Evolutionary conservation across 1,140 invertebrate genomes (phyloP), one percentile per base, ranked within the genome.

Genomic region (Drosophila sturtevanti): DNA sequence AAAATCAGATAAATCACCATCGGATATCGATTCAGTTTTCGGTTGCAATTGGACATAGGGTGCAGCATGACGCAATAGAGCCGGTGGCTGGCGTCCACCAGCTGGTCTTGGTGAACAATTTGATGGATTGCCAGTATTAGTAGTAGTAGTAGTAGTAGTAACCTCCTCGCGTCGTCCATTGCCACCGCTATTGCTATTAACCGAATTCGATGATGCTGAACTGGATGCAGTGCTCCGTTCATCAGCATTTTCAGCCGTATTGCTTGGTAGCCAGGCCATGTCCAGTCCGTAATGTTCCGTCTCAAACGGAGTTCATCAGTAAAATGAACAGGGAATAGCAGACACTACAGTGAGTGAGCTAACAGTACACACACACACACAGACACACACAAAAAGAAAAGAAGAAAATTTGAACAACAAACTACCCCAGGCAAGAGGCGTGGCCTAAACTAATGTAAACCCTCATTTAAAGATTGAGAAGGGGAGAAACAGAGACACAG

Each of bases 1-100:
- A 10, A 91, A 91, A 38, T 92, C 91, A 0, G 91, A 91, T 2
- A 92, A 54, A 52, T 91, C 90, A 7, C 84, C 84, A 56, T 92
- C 91, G 0, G 91, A 92, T 0, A 91, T 72, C 11, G 84, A 91
- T 61, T 92, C 91, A 14, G 80, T 81, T 34, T 92, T 92, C 35
- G 81, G 75, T 69, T 81, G 77, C 44, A 91, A 55, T 48, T 48
- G 41, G 10, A 48, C 41, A 60, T 82, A 82, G 56, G 84, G 85
- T 16, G 85, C 85, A 54, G 81, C 76, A 72, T 84, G 77, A 4
- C 77, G 81, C 48, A 86, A 51, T 18, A 86, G 44, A 5, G 85
- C 84, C 2, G 85, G 84, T 41, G 85, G 84, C 24, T 72, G 85
- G 6, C 38, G 37, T 24, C 6, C 41, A 24, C 38, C 55, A 24